Evolutionary conservation across 2,888 invertebrate genomes (phyloP).

Genomic region (Drosophila mettleri): DNA sequence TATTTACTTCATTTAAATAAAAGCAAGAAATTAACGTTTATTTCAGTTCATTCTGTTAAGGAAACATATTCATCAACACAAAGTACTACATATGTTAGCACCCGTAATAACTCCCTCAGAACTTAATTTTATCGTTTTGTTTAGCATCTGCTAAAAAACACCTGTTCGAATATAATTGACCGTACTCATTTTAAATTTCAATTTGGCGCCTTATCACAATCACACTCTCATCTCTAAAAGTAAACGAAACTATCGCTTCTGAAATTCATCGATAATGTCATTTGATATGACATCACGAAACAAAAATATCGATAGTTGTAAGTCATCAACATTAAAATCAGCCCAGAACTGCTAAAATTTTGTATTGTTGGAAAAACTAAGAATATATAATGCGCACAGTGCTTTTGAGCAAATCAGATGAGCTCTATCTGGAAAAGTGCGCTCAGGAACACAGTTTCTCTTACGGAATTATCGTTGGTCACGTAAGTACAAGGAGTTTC

Average conservation of each 20-base stretch:
- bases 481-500: constrained; percentile 86
- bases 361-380: constrained; percentile 42
- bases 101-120: background rate
- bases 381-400: constrained; percentile 86
- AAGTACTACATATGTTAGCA: too few relatives aligned
- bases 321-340: constrained; percentile 34
- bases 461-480: constrained; percentile 92
- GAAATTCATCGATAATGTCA: background rate
- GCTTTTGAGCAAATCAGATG: constrained; percentile 89
- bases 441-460: constrained; percentile 88
- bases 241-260: constrained; percentile 22
- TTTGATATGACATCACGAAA: background rate
- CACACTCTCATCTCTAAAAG: background rate
- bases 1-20: too few relatives aligned
- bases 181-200: background rate
- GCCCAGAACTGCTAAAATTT: constrained; percentile 27
- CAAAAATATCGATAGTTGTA: constrained; percentile 12
- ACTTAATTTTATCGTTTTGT: background rate
- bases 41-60: background rate
- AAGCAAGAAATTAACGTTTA: too few relatives aligned
- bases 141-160: constrained; percentile 1
- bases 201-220: constrained; percentile 8
- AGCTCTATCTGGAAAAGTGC: constrained; percentile 89
- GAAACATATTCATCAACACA: too few relatives aligned
- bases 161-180: background rate